phyloP scores from a whole-genome alignment of 2,113 vertebrate species.

The Arizona elegans region DNA sequence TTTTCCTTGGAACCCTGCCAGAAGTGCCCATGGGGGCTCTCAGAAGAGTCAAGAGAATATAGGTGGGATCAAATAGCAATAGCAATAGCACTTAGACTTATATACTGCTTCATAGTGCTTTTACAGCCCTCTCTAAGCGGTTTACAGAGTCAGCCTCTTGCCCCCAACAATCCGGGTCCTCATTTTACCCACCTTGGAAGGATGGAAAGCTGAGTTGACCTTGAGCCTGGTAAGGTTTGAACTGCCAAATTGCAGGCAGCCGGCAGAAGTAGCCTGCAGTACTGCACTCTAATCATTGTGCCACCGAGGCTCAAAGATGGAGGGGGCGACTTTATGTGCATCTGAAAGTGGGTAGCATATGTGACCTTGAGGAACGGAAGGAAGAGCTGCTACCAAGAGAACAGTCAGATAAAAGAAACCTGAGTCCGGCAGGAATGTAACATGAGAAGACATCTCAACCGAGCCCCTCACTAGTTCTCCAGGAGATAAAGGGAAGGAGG shows the following conservation, averaged over 20 bases:
- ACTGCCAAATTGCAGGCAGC: too few species aligned
- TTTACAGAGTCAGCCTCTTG: too few species aligned
- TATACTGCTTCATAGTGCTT: too few species aligned
- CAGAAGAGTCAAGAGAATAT: background rate
- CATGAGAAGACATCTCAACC: background rate
- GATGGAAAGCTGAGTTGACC: too few species aligned
- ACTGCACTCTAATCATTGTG: too few species aligned
- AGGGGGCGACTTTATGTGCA: background rate
- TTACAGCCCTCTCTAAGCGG: too few species aligned
- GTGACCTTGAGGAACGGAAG: background rate
- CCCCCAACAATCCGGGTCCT: too few species aligned
- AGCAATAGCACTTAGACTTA: too few species aligned
- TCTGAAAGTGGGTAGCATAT: background rate
- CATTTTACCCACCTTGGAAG: too few species aligned
- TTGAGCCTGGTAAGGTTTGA: too few species aligned
- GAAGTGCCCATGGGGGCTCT: background rate
- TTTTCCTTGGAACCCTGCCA: background rate
- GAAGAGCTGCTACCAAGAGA: background rate
- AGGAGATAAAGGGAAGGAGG: background rate
- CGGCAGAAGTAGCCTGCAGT: too few species aligned
- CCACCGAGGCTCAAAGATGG: too few species aligned
- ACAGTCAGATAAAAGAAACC: background rate
- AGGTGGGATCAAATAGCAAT: background rate
- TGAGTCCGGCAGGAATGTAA: background rate
- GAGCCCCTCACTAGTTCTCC: background rate